phyloP scores from a whole-genome alignment of 2,888 invertebrate genomes.

The Antitype chi region DNA sequence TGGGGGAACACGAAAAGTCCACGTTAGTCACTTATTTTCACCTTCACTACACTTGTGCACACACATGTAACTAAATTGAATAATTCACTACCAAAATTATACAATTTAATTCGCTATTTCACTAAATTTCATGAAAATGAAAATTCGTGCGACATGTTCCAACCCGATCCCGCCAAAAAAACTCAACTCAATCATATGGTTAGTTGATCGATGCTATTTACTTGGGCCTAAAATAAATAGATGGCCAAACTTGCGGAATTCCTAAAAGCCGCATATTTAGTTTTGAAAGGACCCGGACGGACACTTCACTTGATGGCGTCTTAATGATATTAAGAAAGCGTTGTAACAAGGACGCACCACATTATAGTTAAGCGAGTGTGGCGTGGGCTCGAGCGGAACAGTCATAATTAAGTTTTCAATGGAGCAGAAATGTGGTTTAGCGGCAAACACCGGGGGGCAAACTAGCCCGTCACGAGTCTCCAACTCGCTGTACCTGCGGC shows the following conservation, averaged over 20 bases:
- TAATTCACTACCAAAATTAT: no score
- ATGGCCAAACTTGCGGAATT: slow-evolving; percentile 61
- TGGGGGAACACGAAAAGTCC: no score
- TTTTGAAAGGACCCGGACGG: slow-evolving; percentile 62
- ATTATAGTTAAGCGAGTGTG: slow-evolving; percentile 66
- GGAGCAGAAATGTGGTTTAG: slow-evolving; percentile 82
- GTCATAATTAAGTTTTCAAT: slow-evolving; percentile 85
- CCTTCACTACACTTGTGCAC: no score
- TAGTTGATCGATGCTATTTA: slow-evolving; percentile 66
- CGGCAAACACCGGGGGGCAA: slow-evolving; percentile 73
- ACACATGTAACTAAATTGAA: no score
- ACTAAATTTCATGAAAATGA: no score
- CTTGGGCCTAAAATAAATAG: slow-evolving; percentile 70
- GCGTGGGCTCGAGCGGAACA: slow-evolving; percentile 59
- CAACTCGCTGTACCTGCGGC: slow-evolving; percentile 67
- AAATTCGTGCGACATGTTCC: no score
- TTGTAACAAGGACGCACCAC: slow-evolving; percentile 67
- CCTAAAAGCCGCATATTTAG: slow-evolving; percentile 68
- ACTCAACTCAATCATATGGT: no score
- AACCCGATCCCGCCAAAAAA: no score
- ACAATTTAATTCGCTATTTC: no score
- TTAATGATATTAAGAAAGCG: slow-evolving; percentile 78
- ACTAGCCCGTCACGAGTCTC: slow-evolving; percentile 65
- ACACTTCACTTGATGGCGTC: slow-evolving; percentile 70
- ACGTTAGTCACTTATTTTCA: no score